Base-by-base conservation (phyloP, 2,113 vertebrate species). In the Ivindomyrus marchei region DNA sequence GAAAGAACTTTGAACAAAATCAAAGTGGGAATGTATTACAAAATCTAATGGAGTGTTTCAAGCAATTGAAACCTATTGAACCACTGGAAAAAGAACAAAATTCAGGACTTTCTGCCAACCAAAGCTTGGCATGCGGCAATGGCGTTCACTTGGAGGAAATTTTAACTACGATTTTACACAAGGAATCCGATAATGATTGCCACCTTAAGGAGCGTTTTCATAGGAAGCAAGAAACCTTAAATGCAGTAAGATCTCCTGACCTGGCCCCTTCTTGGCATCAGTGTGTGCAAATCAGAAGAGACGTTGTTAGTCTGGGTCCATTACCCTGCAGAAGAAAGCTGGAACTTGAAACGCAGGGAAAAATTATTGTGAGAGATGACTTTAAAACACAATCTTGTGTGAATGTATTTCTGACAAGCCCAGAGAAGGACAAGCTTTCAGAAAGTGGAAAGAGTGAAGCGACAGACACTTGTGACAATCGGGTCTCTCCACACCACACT, bases 31-130 rank as follows among this genome's bases (percentile, higher is more conserved):
- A 94, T 88, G 95, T 95, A 90, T 95, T 98, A 92, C 96, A 97
- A 93, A 97, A 97, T 56, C 94, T 99, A 93, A 96, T 99, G 94
- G 96, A 97, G 92, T 96, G 96, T 77, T 97, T 98, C 94, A 96
- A 98, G 91, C 98, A 97, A 93, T 93, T 98, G 91, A 97, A 98
- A 92, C 97, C 95, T 89, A 98, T 98, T 93, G 96, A 96, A 94
- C 96, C 97, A 83, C 94, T 96, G 92, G 97, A 97, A 93, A 95
- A 93, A 90, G 95, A 96, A 49, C 92, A 94, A 88, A 95, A 94
- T 92, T 91, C 95, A 86, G 88, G 89, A 77, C 89, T 91, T 1
- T 92, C 95, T 85, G 95, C 92, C 89, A 95, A 88, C 91, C 95
- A 96, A 91, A 96, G 93, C 91, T 90, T 93, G 84, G 93, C 95